Evolutionary conservation across 92 coral and sea anemone genomes (phyloP), one percentile per base, ranked within the genome.

Genomic region (Porites evermanni): DNA sequence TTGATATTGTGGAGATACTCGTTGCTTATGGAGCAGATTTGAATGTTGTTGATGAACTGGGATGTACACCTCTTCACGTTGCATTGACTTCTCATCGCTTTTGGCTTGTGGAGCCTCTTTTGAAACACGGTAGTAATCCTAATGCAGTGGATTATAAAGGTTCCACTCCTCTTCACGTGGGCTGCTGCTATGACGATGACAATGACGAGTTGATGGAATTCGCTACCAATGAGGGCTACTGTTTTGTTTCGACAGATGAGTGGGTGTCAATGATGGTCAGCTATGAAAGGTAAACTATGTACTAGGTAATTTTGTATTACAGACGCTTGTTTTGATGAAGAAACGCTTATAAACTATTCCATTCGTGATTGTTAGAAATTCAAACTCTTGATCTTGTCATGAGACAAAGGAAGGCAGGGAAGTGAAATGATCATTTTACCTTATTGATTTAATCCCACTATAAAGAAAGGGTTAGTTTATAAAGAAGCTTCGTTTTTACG

Each of bases 61-160:
- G 64, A 18, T 17, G 61, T 50, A 79, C 83, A 4, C 72, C 83
- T 9, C 83, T 79, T 79, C 83, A 79, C 51, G 24, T 79, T 79
- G 83, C 83, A 8, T 10, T 79, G 58, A 16, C 14, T 16, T 7
- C 19, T 9, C 2, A 26, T n/a, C 0, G 14, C 20, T 17, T 13
- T 6, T 12, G 47, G 38, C 1, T 32, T 59, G 58, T 14, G 24
- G 70, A 79, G 10, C 38, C 52, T 8, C 64, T 79, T 23, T 79
- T 79, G 74, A 66, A 47, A 47, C 61, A 50, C 51, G 74, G 83
- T n/a, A 52, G 72, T 50, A 63, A 79, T 66, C 83, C 74, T 12
- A 50, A 79, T 1, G 83, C 83, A 64, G 58, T 66, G 44, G 83
- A 79, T 66, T 66, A 66, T 26, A 66, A 79, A 66, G 83, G 52